Evolutionary conservation across 2,888 invertebrate species (phyloP).

Genomic region (Diaperis boleti): DNA sequence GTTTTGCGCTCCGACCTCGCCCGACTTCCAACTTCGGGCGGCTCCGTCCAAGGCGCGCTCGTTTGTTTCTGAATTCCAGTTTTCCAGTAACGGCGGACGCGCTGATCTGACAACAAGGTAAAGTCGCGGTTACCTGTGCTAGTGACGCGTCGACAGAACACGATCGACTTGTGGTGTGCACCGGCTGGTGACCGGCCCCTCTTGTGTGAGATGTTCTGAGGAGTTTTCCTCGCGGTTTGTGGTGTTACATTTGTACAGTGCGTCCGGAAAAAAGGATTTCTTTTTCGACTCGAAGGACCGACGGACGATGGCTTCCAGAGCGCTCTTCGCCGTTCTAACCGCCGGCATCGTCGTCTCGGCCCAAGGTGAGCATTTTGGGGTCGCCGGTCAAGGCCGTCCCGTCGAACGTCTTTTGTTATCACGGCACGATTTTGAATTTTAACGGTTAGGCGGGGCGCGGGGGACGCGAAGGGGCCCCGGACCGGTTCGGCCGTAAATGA

Average conservation of each 20-base stretch:
- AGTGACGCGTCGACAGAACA: constrained; percentile 27
- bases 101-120: constrained; percentile 23
- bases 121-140: constrained; percentile 31
- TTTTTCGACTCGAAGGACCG: not conserved
- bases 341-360: constrained; percentile 17
- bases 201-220: constrained; percentile 14
- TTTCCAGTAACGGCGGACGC: constrained; percentile 40
- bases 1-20: not conserved
- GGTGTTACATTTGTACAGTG: not conserved
- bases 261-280: not conserved
- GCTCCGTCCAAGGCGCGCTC: constrained; percentile 27
- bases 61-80: constrained; percentile 37
- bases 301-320: constrained; percentile 17
- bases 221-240: not conserved
- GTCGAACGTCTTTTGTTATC: constrained; percentile 8
- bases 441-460: constrained; percentile 6
- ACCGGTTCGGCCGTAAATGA: constrained; percentile 29
- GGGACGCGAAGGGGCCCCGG: not conserved
- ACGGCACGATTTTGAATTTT: constrained; percentile 9
- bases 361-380: constrained; percentile 14
- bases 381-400: constrained; percentile 13
- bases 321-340: constrained; percentile 11
- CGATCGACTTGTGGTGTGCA: constrained; percentile 3
- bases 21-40: constrained; percentile 13
- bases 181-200: not conserved